Base-by-base conservation (phyloP, 1,140 invertebrate genomes). In the Archivesica marissinica region DNA sequence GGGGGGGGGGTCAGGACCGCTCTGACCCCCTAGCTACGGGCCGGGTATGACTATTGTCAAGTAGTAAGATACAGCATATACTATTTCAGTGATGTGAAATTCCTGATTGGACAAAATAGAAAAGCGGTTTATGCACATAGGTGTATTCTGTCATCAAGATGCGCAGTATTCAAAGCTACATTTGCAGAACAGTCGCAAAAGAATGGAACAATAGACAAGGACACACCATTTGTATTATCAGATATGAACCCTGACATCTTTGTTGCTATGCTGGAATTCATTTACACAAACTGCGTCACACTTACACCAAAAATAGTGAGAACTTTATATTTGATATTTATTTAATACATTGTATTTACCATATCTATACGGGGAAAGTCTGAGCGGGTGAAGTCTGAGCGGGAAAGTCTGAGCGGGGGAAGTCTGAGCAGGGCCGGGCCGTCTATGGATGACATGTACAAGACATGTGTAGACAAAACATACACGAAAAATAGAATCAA, bases 21-120 rank as follows among this genome's bases (percentile, higher is more conserved):
- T 15, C 9, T 61, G 9, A 17, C 56, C 56, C 9, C n/a, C n/a
- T n/a, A n/a, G n/a, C n/a, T n/a, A n/a, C n/a, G n/a, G n/a, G n/a
- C n/a, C n/a, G n/a, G n/a, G 28, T 28, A 61, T 9, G 56, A 20
- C 66, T 70, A 13, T 20, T 3, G 41, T 38, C 44, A 50, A 11
- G 20, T 50, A 11, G 44, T 20, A 50, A 11, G 11, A 50, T 50
- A 11, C 9, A 17, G 20, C 7, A 56, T 96, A 70, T 96, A 96
- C 80, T 96, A 79, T 92, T 89, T 68, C 91, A 92, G 93, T 90
- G 92, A 94, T 87, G 87, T 93, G 0, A 90, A 92, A 75, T 93
- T 93, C 77, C 52, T 93, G 30, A 93, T 93, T 88, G 93, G 93
- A 23, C 89, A 91, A 54, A 88, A 88, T 54, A 87, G 90, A 72